Evolutionary conservation across 2,888 invertebrate genomes (phyloP), one percentile per base, ranked within the genome.

Genomic region (Dicyrtoma fusca): DNA sequence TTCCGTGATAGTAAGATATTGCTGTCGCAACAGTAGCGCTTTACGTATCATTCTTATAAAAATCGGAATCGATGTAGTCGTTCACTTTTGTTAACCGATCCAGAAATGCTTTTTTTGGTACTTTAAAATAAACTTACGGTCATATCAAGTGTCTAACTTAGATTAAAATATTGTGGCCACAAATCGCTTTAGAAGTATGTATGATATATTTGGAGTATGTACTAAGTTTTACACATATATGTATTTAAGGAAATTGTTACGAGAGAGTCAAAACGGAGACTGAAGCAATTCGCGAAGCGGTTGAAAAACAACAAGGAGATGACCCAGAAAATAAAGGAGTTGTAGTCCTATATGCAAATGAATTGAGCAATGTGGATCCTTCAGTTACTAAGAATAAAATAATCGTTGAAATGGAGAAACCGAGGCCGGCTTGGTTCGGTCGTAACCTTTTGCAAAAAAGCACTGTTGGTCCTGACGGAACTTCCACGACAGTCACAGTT

Each of bases 341-440:
- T 10, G 86, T 92, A 42, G 91, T 95, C 1, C 83, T 95, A 11
- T 96, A 96, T 83, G 88, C 93, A 80, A 92, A 91, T 53, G 96
- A 96, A 82, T 89, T 87, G 81, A 82, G 86, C 76, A 82, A 87
- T 83, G 86, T 85, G 76, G 77, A 76, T 25, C 82, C 82, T 69
- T 72, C 66, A 10, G 63, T 47, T 6, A 17, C 49, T 1, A 65
- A 86, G 83, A 85, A 85, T 0, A 94, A 93, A 84, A 87, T 91
- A 80, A 87, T 96, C 75, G 88, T 97, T 17, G 95, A 96, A 86
- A 88, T 95, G 87, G 87, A 91, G 61, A 94, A 92, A 83, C 88
- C 90, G 71, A 87, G 95, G 75, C 96, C 96, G 4, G 84, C 88
- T 51, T 97, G 95, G 95, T 97, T 95, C 82, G 89, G 91, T 78